Conservation (phyloP, 2,888 invertebrate species). For the Cantharis rustica region DNA sequence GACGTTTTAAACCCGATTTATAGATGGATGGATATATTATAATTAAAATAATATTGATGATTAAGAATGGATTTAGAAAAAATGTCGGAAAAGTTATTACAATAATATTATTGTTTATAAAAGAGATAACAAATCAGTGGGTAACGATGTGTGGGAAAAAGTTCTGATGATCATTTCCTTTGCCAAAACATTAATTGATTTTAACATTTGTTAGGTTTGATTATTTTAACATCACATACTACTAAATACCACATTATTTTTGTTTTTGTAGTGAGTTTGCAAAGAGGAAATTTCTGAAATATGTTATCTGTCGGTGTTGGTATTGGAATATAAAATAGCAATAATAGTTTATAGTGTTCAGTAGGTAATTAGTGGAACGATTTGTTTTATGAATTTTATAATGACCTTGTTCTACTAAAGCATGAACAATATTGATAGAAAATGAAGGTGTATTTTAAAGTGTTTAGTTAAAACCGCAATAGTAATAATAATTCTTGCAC, state of each 20-base stretch:
- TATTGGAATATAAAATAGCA: not conserved
- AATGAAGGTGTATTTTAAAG: not conserved
- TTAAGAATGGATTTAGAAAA: not conserved
- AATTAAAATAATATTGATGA: not conserved
- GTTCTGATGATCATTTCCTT: not conserved
- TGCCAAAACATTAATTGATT: no score
- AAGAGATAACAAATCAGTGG: not conserved
- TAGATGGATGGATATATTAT: no score
- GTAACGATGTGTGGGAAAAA: not conserved
- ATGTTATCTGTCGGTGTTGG: not conserved
- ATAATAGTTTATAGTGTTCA: not conserved
- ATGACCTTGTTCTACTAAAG: not conserved
- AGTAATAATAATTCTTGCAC: slow-evolving; percentile 9
- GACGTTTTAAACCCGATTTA: no score
- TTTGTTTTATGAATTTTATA: not conserved
- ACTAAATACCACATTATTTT: no score
- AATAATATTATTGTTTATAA: not conserved
- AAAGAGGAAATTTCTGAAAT: not conserved
- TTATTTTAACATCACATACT: no score
- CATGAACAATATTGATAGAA: not conserved
- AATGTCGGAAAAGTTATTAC: not conserved
- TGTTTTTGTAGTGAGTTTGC: no score
- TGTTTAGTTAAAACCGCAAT: not conserved
- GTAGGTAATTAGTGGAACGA: not conserved
- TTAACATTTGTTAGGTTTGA: no score